phyloP scores from a whole-genome alignment of 2,113 vertebrate species.

The Aix galericulata region DNA sequence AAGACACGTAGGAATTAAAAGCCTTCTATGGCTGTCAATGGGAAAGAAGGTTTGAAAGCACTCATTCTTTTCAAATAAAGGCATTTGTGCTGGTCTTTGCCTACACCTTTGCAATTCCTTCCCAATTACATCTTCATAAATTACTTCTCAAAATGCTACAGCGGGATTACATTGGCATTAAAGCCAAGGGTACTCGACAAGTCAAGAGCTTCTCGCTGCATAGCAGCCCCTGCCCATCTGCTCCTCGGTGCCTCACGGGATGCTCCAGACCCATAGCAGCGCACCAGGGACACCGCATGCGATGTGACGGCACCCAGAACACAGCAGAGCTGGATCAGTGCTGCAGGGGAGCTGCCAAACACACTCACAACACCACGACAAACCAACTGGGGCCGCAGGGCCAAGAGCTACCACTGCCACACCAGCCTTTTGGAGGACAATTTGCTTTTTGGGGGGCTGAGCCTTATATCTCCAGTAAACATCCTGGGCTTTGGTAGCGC shows the following conservation, averaged over 20 bases:
- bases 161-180: rapidly evolving
- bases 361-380: rapidly evolving
- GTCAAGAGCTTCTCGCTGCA: background rate
- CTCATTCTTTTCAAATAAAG: background rate
- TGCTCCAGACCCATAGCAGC: background rate
- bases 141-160: background rate
- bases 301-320: too few species aligned
- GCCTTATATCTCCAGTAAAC: background rate
- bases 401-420: background rate
- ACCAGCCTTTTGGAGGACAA: background rate
- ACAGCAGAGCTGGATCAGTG: background rate
- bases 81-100: background rate
- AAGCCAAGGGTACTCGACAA: background rate
- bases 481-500: background rate
- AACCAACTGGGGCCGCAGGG: background rate
- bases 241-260: rapidly evolving
- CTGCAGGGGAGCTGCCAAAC: background rate
- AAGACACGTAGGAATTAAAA: background rate
- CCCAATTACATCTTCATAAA: background rate
- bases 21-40: background rate
- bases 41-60: background rate
- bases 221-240: background rate
- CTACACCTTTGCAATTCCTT: background rate
- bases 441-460: background rate
- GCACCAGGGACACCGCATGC: too few species aligned